Percentiles rank a stretch among this genome's conserved stretches.
Evolutionary conservation across 1,140 invertebrate species (phyloP).

Genomic region (Adoxophyes honmai): DNA sequence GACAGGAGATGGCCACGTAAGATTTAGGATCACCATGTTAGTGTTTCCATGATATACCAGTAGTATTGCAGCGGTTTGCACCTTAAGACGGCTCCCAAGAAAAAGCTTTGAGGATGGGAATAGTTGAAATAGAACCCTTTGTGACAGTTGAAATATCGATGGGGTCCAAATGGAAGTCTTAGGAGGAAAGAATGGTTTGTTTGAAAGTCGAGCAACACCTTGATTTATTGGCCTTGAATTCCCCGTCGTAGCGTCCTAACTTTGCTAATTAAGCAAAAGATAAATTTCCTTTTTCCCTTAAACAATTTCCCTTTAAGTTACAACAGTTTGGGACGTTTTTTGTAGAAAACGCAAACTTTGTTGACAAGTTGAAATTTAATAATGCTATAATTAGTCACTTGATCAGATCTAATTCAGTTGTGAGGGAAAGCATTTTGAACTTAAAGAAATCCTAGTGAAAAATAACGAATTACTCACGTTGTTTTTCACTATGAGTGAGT

Average conservation of each 20-base stretch:
- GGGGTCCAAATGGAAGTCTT: slow-evolving; percentile 40
- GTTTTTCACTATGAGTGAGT: too few relatives aligned
- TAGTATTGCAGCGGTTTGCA: too few relatives aligned
- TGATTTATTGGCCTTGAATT: slow-evolving; percentile 69
- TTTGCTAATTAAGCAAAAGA: slow-evolving; percentile 73
- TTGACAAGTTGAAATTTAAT: slow-evolving; percentile 31
- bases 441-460: too few relatives aligned
- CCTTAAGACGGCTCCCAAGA: too few relatives aligned
- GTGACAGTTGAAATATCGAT: slow-evolving; percentile 39
- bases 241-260: slow-evolving; percentile 54
- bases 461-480: too few relatives aligned
- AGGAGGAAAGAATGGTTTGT: slow-evolving; percentile 50
- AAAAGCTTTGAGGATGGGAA: not conserved
- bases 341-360: slow-evolving; percentile 30
- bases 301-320: slow-evolving; percentile 60
- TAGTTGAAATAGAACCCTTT: not conserved
- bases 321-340: slow-evolving; percentile 42
- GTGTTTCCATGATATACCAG: too few relatives aligned
- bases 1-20: too few relatives aligned
- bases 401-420: too few relatives aligned
- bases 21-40: too few relatives aligned
- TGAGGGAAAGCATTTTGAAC: too few relatives aligned
- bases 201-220: slow-evolving; percentile 55
- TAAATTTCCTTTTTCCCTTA: slow-evolving; percentile 67
- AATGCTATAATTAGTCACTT: not conserved